Conservation (phyloP, 2,888 invertebrate species). For the Ophraella communa region DNA sequence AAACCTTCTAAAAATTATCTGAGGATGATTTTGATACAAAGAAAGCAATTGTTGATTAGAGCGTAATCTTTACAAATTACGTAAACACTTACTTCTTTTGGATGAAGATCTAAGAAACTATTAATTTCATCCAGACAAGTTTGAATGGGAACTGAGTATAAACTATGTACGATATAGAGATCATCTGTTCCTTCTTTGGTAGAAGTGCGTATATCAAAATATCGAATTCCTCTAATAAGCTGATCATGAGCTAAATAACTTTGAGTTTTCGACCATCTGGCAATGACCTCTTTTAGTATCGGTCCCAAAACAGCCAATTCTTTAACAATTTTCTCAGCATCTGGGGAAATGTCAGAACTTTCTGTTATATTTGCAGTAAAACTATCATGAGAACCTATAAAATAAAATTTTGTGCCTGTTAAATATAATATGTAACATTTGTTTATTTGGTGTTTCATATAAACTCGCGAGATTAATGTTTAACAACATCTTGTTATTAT, state of each 20-base stretch:
- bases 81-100: slow-evolving; percentile 65
- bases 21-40: neutral
- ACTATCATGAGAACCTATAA: slow-evolving; percentile 83
- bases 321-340: slow-evolving; percentile 70
- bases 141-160: slow-evolving; percentile 75
- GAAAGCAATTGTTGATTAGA: neutral
- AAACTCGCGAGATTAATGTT: too few relatives aligned
- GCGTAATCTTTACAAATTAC: neutral
- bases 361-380: slow-evolving; percentile 77
- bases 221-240: slow-evolving; percentile 79
- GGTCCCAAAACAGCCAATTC: slow-evolving; percentile 71
- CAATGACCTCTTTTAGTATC: slow-evolving; percentile 61
- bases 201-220: slow-evolving; percentile 81
- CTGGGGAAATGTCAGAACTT: slow-evolving; percentile 75
- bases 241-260: slow-evolving; percentile 70
- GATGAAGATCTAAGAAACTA: slow-evolving; percentile 72
- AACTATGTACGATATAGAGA: slow-evolving; percentile 81
- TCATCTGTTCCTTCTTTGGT: slow-evolving; percentile 64
- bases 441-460: too few relatives aligned
- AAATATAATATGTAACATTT: too few relatives aligned
- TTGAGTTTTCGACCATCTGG: slow-evolving; percentile 83
- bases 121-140: slow-evolving; percentile 69
- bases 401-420: too few relatives aligned
- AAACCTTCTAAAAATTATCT: too few relatives aligned
- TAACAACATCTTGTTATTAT: too few relatives aligned